A percentile compares a stretch with the other conserved stretches of the same genome.
Conservation (phyloP, 2,113 vertebrate genomes). For the Syrmaticus mikado region DNA sequence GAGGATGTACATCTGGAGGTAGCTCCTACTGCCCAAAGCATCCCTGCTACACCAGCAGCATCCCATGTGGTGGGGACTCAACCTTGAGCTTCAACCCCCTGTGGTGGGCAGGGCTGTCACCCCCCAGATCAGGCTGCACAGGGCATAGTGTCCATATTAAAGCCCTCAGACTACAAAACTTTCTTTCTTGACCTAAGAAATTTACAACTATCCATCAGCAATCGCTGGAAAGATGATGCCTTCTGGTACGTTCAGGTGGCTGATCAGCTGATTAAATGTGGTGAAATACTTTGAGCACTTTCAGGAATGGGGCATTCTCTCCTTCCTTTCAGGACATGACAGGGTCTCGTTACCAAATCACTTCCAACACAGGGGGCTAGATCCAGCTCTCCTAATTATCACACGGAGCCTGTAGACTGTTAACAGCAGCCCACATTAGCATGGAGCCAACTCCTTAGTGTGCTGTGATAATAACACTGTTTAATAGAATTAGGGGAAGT, state of each 20-base stretch:
- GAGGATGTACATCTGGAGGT: not conserved
- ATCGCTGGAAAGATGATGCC: too few species aligned
- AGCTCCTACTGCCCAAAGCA: not conserved
- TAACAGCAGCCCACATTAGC: not conserved
- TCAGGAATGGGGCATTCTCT: fast-evolving
- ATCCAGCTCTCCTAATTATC: fast-evolving
- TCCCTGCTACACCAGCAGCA: not conserved
- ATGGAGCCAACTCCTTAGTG: not conserved
- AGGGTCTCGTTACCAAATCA: not conserved
- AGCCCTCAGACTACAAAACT: too few species aligned
- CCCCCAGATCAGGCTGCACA: too few species aligned
- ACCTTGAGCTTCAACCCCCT: too few species aligned
- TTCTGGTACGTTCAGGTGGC: too few species aligned
- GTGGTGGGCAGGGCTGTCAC: too few species aligned
- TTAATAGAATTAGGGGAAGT: not conserved
- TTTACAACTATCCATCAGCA: too few species aligned
- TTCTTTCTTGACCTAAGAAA: too few species aligned
- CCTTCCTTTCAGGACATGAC: fast-evolving
- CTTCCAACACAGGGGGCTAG: not conserved
- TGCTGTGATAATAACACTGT: not conserved
- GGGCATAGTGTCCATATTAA: too few species aligned
- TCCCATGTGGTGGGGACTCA: not conserved
- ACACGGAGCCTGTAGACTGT: not conserved
- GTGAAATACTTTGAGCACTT: too few species aligned
- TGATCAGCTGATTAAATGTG: too few species aligned